These are phyloP conservation scores for Blastobasis lacticolella DNA, from an alignment of 2,888 invertebrate species.

Conservation along the genomic window DNA sequence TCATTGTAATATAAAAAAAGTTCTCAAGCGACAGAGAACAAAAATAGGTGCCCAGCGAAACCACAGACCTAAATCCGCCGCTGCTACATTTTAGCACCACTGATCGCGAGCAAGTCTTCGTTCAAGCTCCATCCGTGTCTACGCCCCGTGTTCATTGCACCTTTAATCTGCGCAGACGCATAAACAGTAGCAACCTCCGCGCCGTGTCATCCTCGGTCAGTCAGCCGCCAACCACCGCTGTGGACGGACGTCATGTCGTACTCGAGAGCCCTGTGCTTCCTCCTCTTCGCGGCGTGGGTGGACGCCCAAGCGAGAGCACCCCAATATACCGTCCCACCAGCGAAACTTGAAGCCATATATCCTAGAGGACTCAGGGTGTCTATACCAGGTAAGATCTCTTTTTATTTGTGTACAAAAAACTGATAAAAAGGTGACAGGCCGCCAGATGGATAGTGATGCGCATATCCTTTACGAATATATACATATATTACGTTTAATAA, in stretches of 20 bases:
- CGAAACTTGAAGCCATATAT: slow-evolving; percentile 4
- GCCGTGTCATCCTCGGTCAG: slow-evolving; percentile 17
- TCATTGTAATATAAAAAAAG: too few relatives aligned
- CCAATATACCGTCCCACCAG: slow-evolving; percentile 57
- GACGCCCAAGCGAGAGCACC: slow-evolving; percentile 21
- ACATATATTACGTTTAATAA: too few relatives aligned
- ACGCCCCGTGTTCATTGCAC: slow-evolving; percentile 1
- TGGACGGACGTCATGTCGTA: slow-evolving; percentile 33
- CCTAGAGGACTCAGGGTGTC: slow-evolving; percentile 1
- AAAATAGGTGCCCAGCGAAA: too few relatives aligned
- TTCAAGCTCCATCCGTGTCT: too few relatives aligned
- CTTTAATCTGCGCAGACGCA: slow-evolving; percentile 16
- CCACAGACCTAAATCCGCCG: too few relatives aligned
- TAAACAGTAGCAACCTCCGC: slow-evolving; percentile 23
- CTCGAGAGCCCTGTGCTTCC: slow-evolving; percentile 12
- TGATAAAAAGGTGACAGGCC: too few relatives aligned
- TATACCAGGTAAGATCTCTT: slow-evolving; percentile 20
- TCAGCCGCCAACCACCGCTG: slow-evolving; percentile 21
- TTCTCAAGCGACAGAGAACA: too few relatives aligned
- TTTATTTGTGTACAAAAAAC: too few relatives aligned
- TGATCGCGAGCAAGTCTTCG: too few relatives aligned
- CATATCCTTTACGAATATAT: too few relatives aligned
- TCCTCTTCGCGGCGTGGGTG: slow-evolving; percentile 22
- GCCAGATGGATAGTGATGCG: too few relatives aligned
- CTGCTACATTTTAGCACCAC: too few relatives aligned